Percentiles rank a stretch among this genome's conserved stretches.
These are phyloP conservation scores for Triplophysa rosa DNA, from an alignment of 2,113 vertebrate genomes.

Conservation along the genomic window DNA sequence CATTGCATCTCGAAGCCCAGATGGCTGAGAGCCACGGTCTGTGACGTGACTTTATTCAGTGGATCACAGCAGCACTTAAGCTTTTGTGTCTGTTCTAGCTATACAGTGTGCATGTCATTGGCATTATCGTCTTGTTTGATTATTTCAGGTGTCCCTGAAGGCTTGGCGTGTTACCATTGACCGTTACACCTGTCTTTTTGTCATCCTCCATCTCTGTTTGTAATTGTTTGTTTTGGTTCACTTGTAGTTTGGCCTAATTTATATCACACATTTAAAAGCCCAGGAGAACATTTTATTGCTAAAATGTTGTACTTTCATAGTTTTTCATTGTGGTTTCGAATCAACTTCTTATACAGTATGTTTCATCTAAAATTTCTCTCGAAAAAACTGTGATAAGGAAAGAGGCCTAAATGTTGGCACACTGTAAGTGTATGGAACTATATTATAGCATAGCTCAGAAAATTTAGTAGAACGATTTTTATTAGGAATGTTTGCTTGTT, in stretches of 20 bases:
- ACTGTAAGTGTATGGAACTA: too few species aligned
- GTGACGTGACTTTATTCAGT: conserved; percentile 54
- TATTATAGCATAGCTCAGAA: too few species aligned
- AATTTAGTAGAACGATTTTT: too few species aligned
- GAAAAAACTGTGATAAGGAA: too few species aligned
- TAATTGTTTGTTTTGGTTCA: conserved; percentile 7
- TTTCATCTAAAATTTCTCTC: too few species aligned
- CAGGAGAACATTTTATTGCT: background rate
- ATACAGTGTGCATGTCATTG: conserved; percentile 31
- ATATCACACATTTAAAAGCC: background rate
- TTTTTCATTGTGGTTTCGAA: background rate
- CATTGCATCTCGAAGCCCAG: conserved; percentile 34
- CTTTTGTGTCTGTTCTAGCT: conserved; percentile 46
- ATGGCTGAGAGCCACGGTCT: conserved; percentile 26
- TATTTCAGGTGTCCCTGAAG: conserved; percentile 47
- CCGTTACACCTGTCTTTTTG: background rate
- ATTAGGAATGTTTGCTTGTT: too few species aligned
- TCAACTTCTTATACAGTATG: background rate
- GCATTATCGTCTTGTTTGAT: conserved; percentile 49
- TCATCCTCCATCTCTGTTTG: background rate
- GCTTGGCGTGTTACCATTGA: conserved; percentile 40
- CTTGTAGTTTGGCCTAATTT: background rate
- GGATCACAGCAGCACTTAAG: conserved; percentile 47
- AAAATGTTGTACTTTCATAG: background rate
- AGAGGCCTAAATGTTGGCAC: too few species aligned